phyloP scores from a whole-genome alignment of 2,113 vertebrate genomes.

The Hippocampus comes region DNA sequence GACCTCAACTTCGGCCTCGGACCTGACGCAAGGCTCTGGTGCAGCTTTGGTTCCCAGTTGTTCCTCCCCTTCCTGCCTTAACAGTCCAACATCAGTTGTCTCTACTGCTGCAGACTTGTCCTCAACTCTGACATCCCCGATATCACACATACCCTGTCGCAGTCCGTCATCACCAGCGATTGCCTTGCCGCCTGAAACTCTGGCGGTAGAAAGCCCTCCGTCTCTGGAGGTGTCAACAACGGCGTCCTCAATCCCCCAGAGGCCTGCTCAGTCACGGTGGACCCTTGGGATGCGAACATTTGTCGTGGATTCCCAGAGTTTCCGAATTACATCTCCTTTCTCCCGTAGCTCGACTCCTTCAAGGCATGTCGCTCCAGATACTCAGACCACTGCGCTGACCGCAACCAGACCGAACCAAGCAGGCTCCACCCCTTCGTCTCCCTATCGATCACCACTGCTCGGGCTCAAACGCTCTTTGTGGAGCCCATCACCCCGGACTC shows the following conservation, averaged over 20 bases:
- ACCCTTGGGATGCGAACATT: slow-evolving; percentile 63
- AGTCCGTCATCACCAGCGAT: slow-evolving; percentile 27
- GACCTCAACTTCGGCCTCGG: slow-evolving; percentile 23
- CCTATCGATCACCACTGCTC: slow-evolving; percentile 56
- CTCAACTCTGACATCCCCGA: slow-evolving; percentile 22
- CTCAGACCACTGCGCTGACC: slow-evolving; percentile 19
- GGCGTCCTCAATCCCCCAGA: slow-evolving; percentile 43
- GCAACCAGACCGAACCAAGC: slow-evolving; percentile 32
- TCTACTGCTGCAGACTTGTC: slow-evolving; percentile 22
- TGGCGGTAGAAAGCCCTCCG: slow-evolving; percentile 52
- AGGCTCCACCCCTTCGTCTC: slow-evolving; percentile 59
- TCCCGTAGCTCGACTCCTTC: slow-evolving; percentile 41
- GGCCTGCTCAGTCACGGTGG: slow-evolving; percentile 62
- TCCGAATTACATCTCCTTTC: slow-evolving; percentile 44
- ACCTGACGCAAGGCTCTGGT: slow-evolving; percentile 13
- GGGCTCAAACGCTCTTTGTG: slow-evolving; percentile 61
- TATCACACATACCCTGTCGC: slow-evolving; percentile 15
- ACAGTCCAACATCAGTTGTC: slow-evolving; percentile 27
- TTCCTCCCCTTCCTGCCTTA: slow-evolving; percentile 43
- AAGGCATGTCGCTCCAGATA: slow-evolving; percentile 42
- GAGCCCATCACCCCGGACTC: slow-evolving; percentile 61
- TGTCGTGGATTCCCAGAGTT: slow-evolving; percentile 64
- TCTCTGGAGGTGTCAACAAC: slow-evolving; percentile 55
- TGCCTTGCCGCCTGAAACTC: slow-evolving; percentile 37
- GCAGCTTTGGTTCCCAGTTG: slow-evolving; percentile 53